Evolutionary conservation across 2,113 vertebrate genomes (phyloP).

Genomic region (Indicator indicator): DNA sequence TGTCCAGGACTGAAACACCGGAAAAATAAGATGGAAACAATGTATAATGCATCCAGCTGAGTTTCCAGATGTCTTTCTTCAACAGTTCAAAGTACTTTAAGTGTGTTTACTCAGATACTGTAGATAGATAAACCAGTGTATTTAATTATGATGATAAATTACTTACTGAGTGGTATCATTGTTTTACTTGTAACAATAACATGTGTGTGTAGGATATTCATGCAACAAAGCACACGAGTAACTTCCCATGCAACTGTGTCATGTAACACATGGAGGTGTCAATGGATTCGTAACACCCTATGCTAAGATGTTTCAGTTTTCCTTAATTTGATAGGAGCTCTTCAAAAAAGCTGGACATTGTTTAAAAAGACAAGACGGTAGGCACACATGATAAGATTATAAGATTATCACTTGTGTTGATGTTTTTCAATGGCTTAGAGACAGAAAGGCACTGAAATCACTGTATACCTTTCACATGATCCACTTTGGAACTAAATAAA

Average conservation of each 20-base stretch:
- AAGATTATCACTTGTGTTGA: background rate
- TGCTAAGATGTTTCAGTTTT: background rate
- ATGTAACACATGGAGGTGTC: background rate
- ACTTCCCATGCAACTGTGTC: background rate
- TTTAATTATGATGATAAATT: slow-evolving; percentile 7
- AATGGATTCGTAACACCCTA: background rate
- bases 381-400: too few relatives aligned
- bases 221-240: background rate
- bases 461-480: background rate
- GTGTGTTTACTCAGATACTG: slow-evolving; percentile 13
- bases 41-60: background rate
- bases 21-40: slow-evolving; percentile 22
- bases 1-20: background rate
- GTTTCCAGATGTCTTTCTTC: slow-evolving; percentile 26
- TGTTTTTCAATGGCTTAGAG: background rate
- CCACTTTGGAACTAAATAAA: background rate
- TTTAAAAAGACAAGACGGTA: too few relatives aligned
- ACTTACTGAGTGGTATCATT: background rate
- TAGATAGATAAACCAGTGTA: background rate
- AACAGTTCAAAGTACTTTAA: background rate
- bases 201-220: background rate
- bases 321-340: background rate
- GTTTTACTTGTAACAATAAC: background rate
- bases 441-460: background rate
- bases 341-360: background rate